Percentiles rank a stretch among this genome's conserved stretches.
Conservation (phyloP, 2,888 invertebrate genomes). For the Andrena haemorrhoa region DNA sequence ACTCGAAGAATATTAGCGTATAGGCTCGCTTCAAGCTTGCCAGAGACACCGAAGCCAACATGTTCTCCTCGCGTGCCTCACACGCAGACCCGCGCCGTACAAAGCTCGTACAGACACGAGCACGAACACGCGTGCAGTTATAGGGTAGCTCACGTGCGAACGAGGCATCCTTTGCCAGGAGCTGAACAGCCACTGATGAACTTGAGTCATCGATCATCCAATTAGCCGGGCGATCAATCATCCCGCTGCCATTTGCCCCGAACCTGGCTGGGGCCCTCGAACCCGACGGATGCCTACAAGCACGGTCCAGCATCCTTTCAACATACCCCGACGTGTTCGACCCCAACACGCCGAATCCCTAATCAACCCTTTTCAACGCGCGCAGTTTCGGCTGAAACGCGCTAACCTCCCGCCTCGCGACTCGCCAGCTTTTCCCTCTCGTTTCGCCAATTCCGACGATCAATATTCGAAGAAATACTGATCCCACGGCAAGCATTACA, state of each 20-base stretch:
- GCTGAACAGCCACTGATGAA: constrained; percentile 79
- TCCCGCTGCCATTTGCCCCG: constrained; percentile 86
- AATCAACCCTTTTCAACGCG: constrained; percentile 85
- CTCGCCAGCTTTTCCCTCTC: constrained; percentile 65
- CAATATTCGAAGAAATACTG: constrained; percentile 65
- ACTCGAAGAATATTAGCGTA: constrained; percentile 59
- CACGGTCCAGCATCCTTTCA: constrained; percentile 78
- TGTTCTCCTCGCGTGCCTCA: constrained; percentile 44
- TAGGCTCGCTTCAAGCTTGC: constrained; percentile 51
- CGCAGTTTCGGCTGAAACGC: constrained; percentile 78
- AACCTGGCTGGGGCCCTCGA: constrained; percentile 69
- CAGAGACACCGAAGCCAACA: constrained; percentile 57
- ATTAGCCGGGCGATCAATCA: constrained; percentile 92
- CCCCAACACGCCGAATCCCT: constrained; percentile 83
- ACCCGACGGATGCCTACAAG: constrained; percentile 69
- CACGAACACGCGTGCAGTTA: constrained; percentile 19
- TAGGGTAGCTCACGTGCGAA: constrained; percentile 66
- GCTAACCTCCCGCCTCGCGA: constrained; percentile 61
- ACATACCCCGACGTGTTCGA: constrained; percentile 75
- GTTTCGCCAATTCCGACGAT: constrained; percentile 61
- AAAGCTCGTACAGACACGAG: constrained; percentile 16
- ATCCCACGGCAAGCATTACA: constrained; percentile 27
- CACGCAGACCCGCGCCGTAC: constrained; percentile 4
- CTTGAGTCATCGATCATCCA: constrained; percentile 91
- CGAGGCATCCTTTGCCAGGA: constrained; percentile 72